Base-by-base conservation (phyloP, 35 echinoderm and acorn worm genomes). In the Heliocidaris erythrogramma region DNA sequence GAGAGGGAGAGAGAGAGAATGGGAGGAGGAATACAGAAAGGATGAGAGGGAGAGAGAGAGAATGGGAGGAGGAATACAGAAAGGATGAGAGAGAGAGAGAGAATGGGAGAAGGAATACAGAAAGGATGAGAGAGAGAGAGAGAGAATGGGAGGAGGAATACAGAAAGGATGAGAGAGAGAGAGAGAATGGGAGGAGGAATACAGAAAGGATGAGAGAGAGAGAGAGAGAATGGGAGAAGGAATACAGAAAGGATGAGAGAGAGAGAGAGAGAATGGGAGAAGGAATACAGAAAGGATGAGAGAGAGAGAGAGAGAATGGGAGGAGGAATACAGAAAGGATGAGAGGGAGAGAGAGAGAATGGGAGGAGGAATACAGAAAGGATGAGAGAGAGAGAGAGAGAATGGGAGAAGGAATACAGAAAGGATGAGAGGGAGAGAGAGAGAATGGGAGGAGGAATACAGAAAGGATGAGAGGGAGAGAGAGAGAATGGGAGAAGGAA, bases 301-400 rank as follows among this genome's bases (percentile, higher is more conserved):
- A 32, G 30, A 88, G 86, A 88, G 86, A 17, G 30, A 88, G 30
- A 88, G 86, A 88, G 86, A 88, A 29, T 3, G 91, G 91, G 49
- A 53, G 91, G 30, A 48, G 30, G 91, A 48, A 30, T 11, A 59
- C 18, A 24, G 48, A 56, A 10, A 24, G 24, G 2, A 47, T 35
- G 91, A 31, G 1, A 31, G 30, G n/a, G n/a, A n/a, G n/a, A n/a
- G n/a, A n/a, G n/a, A 93, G 29, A 49, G 48, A 59, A 48, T 6
- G 92, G 0, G 0, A 13, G 30, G 6, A 12, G n/a, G n/a, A n/a
- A 60, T 18, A 29, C 12, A 14, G 48, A 93, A 30, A 31, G 48
- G 24, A 48, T 53, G 56, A 31, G 49, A 31, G 49, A 31, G 92
- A 59, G 47, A 53, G 48, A 93, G 13, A 93, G 48, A 27, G n/a